Base-by-base conservation (phyloP, 37 sponge, comb jelly and placozoan species). In the Ianthella basta region DNA sequence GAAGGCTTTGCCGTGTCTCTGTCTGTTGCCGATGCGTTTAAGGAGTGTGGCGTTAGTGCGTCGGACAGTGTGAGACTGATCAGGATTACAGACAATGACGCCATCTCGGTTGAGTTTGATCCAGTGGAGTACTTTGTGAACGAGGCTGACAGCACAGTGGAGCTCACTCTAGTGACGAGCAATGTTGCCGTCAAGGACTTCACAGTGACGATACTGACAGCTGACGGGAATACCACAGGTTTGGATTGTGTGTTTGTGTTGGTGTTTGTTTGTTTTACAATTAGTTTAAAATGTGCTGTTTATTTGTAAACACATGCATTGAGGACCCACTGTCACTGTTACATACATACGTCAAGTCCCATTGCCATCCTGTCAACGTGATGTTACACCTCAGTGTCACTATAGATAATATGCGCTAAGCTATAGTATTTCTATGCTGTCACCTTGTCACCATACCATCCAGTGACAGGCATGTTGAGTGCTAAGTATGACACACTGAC, bases 101-200 rank as follows among this genome's bases (percentile, higher is more conserved):
- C 78, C 15, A 10, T 75, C 54, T 40, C 78, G 16, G 54, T 75
- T 24, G 78, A 25, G 54, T 75, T 75, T 75, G 78, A 75, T 41
- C 78, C 78, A 13, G 54, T n/a, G 25, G 25, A 20, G 25, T 75
- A 75, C 78, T 12, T 0, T 19, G 78, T 75, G 21, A 14, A 41
- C 1, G 78, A 75, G 78, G 37, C 54, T 21, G 78, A 3, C 15
- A 53, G 78, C 6, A 53, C 12, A 23, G 78, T 50, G 16, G 38
- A 40, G 54, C 38, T 75, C 21, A 24, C 24, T 41, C 21, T 75
- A 44, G 37, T 36, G 54, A 75, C 78, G 1, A 75, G 78, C 15
- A 75, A 23, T 36, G 37, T 36, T 1, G 78, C 54, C 40, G 54
- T 75, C 14, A 38, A 14, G 25, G 53, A 75, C 54, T 39, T 10